Conservation (phyloP, 1,140 invertebrate species). For the Pomacea maculata region DNA sequence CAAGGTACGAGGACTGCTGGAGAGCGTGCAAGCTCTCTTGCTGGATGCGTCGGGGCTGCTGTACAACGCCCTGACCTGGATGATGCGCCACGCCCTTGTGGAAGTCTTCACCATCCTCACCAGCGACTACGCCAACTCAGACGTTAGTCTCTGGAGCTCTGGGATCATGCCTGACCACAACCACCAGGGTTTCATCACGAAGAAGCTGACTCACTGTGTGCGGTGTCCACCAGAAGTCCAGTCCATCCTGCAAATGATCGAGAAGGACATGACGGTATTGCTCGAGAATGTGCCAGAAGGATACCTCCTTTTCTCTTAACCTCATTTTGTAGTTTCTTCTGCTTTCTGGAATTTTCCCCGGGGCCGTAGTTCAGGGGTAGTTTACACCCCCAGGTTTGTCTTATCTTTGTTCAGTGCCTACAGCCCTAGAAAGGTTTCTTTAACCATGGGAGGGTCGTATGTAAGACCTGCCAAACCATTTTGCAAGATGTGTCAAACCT, state of each 20-base stretch:
- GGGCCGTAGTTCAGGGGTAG: too few species aligned
- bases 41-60: slow-evolving; percentile 5
- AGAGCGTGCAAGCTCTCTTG: background rate
- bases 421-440: background rate
- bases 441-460: too few species aligned
- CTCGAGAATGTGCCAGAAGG: background rate
- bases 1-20: background rate
- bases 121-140: background rate
- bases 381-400: background rate
- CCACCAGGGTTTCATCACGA: background rate
- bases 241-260: background rate
- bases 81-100: background rate
- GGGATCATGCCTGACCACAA: background rate
- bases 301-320: background rate
- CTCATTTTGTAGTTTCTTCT: background rate
- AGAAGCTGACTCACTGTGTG: slow-evolving; percentile 1
- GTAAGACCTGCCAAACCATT: background rate
- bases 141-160: slow-evolving; percentile 11
- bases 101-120: slow-evolving; percentile 5
- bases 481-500: background rate
- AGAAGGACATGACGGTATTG: slow-evolving; percentile 2
- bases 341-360: too few species aligned
- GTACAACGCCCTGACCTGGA: slow-evolving; percentile 6
- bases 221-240: slow-evolving; percentile 4
- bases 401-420: background rate